phyloP scores from a whole-genome alignment of 2,113 vertebrate genomes.

The Gopherus evgoodei region DNA sequence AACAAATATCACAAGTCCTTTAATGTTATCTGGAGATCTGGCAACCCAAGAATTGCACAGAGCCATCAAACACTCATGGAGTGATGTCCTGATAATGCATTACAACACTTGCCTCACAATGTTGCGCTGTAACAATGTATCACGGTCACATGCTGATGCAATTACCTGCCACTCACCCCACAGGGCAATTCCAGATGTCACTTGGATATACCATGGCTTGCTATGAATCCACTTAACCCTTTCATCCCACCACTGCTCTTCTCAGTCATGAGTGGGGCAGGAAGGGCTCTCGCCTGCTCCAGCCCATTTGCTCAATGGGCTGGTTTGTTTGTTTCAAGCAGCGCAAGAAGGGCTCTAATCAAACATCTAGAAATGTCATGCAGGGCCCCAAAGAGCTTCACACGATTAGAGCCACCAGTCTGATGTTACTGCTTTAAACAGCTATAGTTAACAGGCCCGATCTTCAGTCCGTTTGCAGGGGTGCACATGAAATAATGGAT shows the following conservation, averaged over 20 bases:
- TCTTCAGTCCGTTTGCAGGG: no score
- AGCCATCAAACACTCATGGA: no score
- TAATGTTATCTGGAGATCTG: not conserved
- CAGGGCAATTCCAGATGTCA: not conserved
- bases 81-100: not conserved
- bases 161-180: not conserved
- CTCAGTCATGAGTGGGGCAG: not conserved
- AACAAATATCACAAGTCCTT: not conserved
- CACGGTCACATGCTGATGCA: accelerated
- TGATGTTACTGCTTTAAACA: no score
- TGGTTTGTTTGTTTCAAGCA: no score
- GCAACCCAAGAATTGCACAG: not conserved
- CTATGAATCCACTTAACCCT: accelerated
- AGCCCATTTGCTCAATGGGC: no score
- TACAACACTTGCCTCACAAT: not conserved
- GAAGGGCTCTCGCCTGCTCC: not conserved
- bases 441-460: no score
- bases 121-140: accelerated
- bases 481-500: no score
- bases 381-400: no score
- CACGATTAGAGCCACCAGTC: no score
- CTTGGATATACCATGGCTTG: not conserved
- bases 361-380: no score
- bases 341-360: no score
- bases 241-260: not conserved